These are phyloP conservation scores for Pristionchus entomophagus DNA, from an alignment of 2,888 invertebrate genomes.

Conservation along the genomic window DNA sequence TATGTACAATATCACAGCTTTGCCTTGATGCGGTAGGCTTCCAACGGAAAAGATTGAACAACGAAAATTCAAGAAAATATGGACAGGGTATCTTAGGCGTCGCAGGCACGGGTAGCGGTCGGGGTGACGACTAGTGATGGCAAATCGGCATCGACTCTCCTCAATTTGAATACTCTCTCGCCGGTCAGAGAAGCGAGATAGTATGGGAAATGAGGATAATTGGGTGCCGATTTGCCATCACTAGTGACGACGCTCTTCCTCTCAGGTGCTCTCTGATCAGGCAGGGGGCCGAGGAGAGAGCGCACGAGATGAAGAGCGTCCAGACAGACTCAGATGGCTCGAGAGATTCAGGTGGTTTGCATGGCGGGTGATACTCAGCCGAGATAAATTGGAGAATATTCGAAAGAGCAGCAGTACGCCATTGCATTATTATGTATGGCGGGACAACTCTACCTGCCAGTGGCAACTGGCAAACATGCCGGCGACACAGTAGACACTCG, in stretches of 20 bases:
- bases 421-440: constrained; percentile 9
- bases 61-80: not conserved
- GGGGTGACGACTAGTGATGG: too few species aligned
- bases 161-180: too few species aligned
- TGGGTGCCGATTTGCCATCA: too few species aligned
- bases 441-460: constrained; percentile 25
- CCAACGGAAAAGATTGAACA: not conserved
- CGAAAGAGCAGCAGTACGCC: not conserved
- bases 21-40: constrained; percentile 18
- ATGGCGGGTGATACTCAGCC: not conserved
- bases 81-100: not conserved
- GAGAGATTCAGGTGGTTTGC: too few species aligned
- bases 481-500: not conserved
- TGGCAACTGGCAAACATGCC: not conserved
- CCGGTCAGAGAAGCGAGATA: too few species aligned
- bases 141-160: too few species aligned
- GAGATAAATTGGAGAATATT: not conserved
- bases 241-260: constrained; percentile 4
- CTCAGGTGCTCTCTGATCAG: not conserved
- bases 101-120: constrained; percentile 30
- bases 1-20: constrained; percentile 36
- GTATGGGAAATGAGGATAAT: too few species aligned
- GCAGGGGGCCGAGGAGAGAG: not conserved
- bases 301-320: too few species aligned
- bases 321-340: too few species aligned